Base-by-base conservation (phyloP, 2,797 vertebrate genomes). In the Cryptoprocta ferox region DNA sequence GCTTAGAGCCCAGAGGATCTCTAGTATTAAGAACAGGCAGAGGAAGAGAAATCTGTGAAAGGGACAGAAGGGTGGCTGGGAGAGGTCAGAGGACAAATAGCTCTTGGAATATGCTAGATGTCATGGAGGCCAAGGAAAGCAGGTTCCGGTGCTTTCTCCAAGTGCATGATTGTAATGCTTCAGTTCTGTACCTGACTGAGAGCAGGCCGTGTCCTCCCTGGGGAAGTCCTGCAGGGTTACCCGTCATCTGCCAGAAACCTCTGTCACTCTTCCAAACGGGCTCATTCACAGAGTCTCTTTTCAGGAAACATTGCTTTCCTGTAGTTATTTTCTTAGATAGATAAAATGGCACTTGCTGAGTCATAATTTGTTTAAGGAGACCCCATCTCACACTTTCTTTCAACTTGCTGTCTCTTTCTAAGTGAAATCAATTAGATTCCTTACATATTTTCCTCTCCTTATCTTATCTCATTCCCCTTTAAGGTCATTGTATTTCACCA, bases 291-390 rank as follows among this genome's bases (percentile, higher is more conserved):
- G 45, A 96, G 39, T 66, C 56, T 61, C 93, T 97, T 95, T 95
- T 86, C 94, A 98, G 97, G 97, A 97, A 96, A 92, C 61, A 59
- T 42, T 48, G 81, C 85, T 93, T 96, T 97, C 96, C 84, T 95
- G 87, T 87, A 93, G 94, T 97, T 96, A 95, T 92, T 93, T 95
- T 97, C 90, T 94, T 96, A 97, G 85, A 76, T 48, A 92, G 84
- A 79, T 56, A 89, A 92, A 81, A 84, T 61, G 42, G 89, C 42
- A 78, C 75, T 86, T 85, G 91, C 63, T 81, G 88, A 95, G 92
- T 93, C 86, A 89, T 70, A 78, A 70, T 93, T 96, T 95, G 89
- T 92, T 93, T 86, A 79, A 48, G 56, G 84, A 45, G 88, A 96
- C 65, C 59, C 35, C 56, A 18, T 48, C 56, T 65, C 61, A 95